A percentile compares a stretch with the other conserved stretches of the same genome.
Conservation (phyloP, 2,113 vertebrate species). For the Bagarius yarrelli region DNA sequence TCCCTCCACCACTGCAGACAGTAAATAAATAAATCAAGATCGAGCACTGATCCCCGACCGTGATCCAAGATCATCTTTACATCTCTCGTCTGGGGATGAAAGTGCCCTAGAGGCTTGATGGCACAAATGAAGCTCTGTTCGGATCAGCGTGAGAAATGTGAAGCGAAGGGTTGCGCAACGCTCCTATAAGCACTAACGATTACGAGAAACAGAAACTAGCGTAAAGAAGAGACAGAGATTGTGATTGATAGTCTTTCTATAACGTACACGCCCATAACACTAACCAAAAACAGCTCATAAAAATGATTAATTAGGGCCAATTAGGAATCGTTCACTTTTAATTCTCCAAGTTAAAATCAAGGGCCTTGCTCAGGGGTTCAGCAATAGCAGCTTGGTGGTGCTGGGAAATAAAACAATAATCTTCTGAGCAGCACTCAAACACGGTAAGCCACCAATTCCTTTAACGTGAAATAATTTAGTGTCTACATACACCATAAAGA, state of each 20-base stretch:
- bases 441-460: too few species aligned
- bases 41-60: background rate
- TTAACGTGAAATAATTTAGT: background rate
- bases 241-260: background rate
- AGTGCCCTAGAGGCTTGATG: constrained; percentile 6
- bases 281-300: background rate
- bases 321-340: background rate
- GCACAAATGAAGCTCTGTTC: background rate
- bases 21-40: constrained; percentile 37
- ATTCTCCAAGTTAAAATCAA: background rate
- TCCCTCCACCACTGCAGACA: constrained; percentile 7
- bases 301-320: background rate
- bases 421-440: too few species aligned
- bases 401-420: too few species aligned
- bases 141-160: constrained; percentile 1
- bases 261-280: too few species aligned
- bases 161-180: background rate
- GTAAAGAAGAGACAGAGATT: background rate
- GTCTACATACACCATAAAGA: background rate
- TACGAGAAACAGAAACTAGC: background rate
- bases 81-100: constrained; percentile 9
- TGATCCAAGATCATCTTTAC: constrained; percentile 18
- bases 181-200: background rate
- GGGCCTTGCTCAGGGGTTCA: too few species aligned
- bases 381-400: too few species aligned